Evolutionary conservation across 2,113 vertebrate species (phyloP), one percentile per base, ranked within the genome.

Genomic region (Hirundichthys speculiger): DNA sequence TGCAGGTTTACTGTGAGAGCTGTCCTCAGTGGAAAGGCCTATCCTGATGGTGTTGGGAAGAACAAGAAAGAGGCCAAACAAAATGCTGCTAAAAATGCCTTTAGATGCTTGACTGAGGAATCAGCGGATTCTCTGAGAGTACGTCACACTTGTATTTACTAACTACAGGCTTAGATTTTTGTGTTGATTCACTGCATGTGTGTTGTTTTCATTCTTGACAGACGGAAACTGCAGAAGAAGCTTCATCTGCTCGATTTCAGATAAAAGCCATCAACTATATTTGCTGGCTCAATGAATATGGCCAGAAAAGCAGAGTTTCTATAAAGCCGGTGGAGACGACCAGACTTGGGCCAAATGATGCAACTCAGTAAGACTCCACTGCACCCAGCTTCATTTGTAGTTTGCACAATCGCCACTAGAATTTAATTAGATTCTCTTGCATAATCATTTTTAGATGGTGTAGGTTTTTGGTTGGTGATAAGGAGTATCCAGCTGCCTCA

Each of bases 21-120:
- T 0, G 16, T 90, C 6, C 0, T 94, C 1, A 63, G 87, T 51
- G 74, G 60, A 3, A 54, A 67, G 12, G 1, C 0, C 0, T 92
- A 86, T 81, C 79, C 87, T 39, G 64, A 72, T 0, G 92, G 27
- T 8, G 63, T 69, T 42, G 93, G 93, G 1, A 85, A 72, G 34
- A 86, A 16, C 62, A 93, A 93, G 79, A 92, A 87, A 38, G 92
- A 89, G 45, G 93, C 93, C 4, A 90, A 57, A 56, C 80, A 89
- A 18, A 80, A 86, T 0, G 93, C 93, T 9, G 92, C 93, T 16
- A 82, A 80, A 78, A 82, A 90, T 34, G 91, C 82, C 0, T 20
- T 89, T 10, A 22, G 2, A 0, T 3, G 1, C 19, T 38, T 92
- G 3, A 2, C 2, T 9, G 45, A 56, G 22, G 57, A 82, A 19